These are phyloP conservation scores for Abramis brama DNA, from an alignment of 2,113 vertebrate species.

Conservation along the genomic window DNA sequence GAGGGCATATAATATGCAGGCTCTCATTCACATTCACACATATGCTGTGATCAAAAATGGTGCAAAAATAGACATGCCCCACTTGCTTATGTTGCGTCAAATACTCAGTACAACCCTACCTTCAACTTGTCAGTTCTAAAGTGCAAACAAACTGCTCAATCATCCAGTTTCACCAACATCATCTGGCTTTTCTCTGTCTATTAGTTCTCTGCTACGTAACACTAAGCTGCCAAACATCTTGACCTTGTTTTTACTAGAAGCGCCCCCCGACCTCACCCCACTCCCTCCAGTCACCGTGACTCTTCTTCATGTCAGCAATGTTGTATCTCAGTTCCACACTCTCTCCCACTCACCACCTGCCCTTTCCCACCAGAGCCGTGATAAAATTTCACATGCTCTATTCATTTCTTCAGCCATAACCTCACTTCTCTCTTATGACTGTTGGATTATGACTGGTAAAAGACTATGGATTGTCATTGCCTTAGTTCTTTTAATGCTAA, in stretches of 20 bases:
- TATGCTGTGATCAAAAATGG: not conserved
- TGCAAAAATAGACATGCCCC: not conserved
- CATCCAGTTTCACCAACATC: not conserved
- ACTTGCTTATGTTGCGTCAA: not conserved
- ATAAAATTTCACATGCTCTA: not conserved
- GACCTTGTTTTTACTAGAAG: slow-evolving; percentile 28
- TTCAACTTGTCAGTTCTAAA: not conserved
- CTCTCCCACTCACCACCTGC: slow-evolving; percentile 25
- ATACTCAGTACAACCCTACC: not conserved
- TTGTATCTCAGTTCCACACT: slow-evolving; percentile 20
- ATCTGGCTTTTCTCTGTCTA: not conserved
- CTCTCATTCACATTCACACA: not conserved
- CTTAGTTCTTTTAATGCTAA: not conserved
- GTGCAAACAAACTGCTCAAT: slow-evolving; percentile 1
- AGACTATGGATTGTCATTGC: not conserved
- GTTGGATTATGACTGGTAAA: not conserved
- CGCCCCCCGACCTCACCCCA: not conserved
- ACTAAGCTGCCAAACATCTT: slow-evolving; percentile 9
- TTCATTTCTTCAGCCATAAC: not conserved
- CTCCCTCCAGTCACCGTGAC: slow-evolving; percentile 1
- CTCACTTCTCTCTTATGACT: not conserved
- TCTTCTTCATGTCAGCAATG: slow-evolving; percentile 12
- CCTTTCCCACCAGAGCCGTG: slow-evolving; percentile 9
- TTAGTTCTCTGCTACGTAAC: not conserved
- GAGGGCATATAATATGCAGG: not conserved